phyloP scores from a whole-genome alignment of 2,113 vertebrate genomes.

The Junco hyemalis region DNA sequence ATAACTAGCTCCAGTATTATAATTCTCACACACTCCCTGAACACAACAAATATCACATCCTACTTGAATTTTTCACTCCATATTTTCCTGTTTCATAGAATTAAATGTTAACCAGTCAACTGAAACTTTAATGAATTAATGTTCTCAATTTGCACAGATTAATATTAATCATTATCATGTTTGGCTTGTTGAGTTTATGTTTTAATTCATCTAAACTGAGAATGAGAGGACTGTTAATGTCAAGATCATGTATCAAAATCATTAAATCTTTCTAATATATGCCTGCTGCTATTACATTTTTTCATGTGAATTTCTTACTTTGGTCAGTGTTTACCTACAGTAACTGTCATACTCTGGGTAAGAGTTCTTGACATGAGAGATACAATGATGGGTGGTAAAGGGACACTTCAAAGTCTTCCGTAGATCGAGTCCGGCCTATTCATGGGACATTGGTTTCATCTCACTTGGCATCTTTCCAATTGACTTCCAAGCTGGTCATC shows the following conservation, averaged over 20 bases:
- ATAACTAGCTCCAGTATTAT: background rate
- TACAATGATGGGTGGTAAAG: background rate
- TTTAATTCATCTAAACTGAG: background rate
- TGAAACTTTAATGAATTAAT: background rate
- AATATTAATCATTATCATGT: background rate
- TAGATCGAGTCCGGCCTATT: background rate
- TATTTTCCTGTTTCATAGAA: background rate
- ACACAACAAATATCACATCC: background rate
- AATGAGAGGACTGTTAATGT: background rate
- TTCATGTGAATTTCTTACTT: background rate
- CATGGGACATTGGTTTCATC: background rate
- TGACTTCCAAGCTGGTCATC: background rate
- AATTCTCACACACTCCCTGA: background rate
- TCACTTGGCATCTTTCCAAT: background rate
- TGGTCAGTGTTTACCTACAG: background rate
- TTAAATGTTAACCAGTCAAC: background rate
- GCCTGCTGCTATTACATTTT: background rate
- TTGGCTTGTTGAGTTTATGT: background rate
- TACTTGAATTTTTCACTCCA: background rate
- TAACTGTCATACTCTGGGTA: background rate
- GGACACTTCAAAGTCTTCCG: background rate
- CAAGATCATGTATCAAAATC: background rate
- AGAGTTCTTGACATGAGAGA: background rate
- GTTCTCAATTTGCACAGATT: background rate
- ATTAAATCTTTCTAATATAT: background rate